phyloP scores from a whole-genome alignment of 2,888 invertebrate genomes.

The Disparrhopalites patrizii region DNA sequence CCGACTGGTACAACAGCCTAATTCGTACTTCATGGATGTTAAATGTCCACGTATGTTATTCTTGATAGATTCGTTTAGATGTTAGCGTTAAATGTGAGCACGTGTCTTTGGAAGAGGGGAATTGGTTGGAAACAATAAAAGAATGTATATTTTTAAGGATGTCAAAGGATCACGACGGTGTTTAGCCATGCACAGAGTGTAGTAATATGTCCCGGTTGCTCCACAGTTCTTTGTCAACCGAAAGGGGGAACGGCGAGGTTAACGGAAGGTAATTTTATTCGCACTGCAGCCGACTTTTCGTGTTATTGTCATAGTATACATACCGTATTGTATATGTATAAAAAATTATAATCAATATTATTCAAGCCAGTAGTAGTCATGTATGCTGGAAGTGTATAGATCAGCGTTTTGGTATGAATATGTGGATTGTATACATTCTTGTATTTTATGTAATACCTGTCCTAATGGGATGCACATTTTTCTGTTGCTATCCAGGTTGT shows the following conservation, averaged over 20 bases:
- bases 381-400: too few species aligned
- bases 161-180: conserved; percentile 98
- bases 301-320: too few species aligned
- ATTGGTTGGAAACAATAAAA: not conserved
- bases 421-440: too few species aligned
- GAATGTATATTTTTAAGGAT: conserved; percentile 60
- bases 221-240: conserved; percentile 96
- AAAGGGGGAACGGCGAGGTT: conserved; percentile 98
- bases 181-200: conserved; percentile 99
- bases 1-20: conserved; percentile 97
- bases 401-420: too few species aligned
- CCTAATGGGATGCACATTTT: too few species aligned
- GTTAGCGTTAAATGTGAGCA: not conserved
- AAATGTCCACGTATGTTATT: conserved; percentile 79
- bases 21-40: conserved; percentile 99
- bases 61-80: not conserved
- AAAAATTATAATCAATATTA: too few species aligned
- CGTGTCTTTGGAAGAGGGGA: not conserved
- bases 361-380: too few species aligned
- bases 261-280: conserved; percentile 71
- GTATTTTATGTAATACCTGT: too few species aligned
- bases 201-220: conserved; percentile 96
- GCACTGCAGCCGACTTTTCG: too few species aligned
- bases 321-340: too few species aligned
- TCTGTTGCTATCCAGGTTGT: conserved; percentile 63